Percentiles rank a stretch among this genome's conserved stretches.
These are phyloP conservation scores for Leucania comma DNA, from an alignment of 2,888 invertebrate genomes.

Conservation along the genomic window DNA sequence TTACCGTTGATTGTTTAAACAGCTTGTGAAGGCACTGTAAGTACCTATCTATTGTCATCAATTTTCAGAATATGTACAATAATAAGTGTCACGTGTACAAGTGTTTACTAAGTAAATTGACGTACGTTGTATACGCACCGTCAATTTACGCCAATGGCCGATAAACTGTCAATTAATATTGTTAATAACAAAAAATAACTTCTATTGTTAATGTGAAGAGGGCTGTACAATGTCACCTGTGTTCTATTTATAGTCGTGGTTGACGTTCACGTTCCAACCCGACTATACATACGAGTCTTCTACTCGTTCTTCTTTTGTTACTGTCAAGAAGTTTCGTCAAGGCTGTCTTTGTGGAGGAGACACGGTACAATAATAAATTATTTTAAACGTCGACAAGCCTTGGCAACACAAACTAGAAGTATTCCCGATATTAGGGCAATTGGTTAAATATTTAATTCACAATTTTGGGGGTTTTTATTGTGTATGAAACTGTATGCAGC, in stretches of 20 bases:
- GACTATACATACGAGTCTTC: constrained; percentile 16
- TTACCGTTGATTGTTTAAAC: constrained; percentile 3
- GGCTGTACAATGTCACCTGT: constrained; percentile 42
- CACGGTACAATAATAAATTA: constrained; percentile 23
- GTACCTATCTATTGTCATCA: background rate
- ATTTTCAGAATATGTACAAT: background rate
- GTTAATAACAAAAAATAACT: background rate
- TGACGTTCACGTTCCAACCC: constrained; percentile 23
- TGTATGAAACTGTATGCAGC: background rate
- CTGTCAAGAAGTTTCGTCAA: constrained; percentile 35
- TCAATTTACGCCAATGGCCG: constrained; percentile 13
- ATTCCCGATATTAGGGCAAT: constrained; percentile 17
- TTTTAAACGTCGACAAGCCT: constrained; percentile 24
- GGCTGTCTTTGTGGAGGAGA: constrained; percentile 33
- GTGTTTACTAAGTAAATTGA: constrained; percentile 1
- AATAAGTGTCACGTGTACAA: constrained; percentile 10
- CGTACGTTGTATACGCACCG: background rate
- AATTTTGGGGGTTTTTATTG: background rate
- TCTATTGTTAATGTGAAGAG: constrained; percentile 33
- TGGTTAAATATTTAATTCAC: constrained; percentile 12
- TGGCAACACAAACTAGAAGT: constrained; percentile 50
- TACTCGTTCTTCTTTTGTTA: constrained; percentile 49
- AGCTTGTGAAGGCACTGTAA: background rate
- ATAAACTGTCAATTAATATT: constrained; percentile 37
- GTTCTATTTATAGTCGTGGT: constrained; percentile 36